A percentile compares a stretch with the other conserved stretches of the same genome.
phyloP scores from a whole-genome alignment of 2,888 invertebrate genomes.

The Aromia moschata region DNA sequence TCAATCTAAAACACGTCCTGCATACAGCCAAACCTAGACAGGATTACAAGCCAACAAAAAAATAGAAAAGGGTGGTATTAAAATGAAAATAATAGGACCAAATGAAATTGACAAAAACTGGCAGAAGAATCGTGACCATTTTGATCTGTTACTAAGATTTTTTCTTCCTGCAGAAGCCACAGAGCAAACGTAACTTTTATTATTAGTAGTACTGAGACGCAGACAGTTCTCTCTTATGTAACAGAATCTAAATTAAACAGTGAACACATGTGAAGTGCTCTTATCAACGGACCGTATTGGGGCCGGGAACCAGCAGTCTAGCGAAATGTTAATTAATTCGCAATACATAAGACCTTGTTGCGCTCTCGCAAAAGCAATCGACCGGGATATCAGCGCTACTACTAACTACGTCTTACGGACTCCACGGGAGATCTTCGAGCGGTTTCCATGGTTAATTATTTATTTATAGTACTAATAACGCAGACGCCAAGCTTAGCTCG shows the following conservation, averaged over 20 bases:
- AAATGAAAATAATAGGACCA: no score
- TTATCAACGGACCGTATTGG: constrained; percentile 1
- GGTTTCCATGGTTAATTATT: constrained; percentile 12
- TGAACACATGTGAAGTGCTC: constrained; percentile 8
- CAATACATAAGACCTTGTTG: constrained; percentile 3
- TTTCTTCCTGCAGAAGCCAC: no score
- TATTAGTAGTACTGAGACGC: no score
- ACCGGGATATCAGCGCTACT: neutral
- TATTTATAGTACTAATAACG: constrained; percentile 12
- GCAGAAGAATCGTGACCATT: no score
- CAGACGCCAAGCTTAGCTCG: constrained; percentile 1
- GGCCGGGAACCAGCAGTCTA: constrained; percentile 6
- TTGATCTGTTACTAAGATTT: no score
- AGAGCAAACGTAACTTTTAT: no score
- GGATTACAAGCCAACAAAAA: no score
- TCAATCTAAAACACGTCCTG: no score
- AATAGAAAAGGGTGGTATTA: no score
- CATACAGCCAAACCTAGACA: no score
- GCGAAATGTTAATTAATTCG: constrained; percentile 20
- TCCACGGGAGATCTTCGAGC: neutral
- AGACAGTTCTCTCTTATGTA: neutral
- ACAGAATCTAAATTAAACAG: neutral
- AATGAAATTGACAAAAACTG: no score
- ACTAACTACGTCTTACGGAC: neutral
- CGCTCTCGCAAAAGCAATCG: constrained; percentile 13